phyloP scores from a whole-genome alignment of 2,888 invertebrate species.

The Agrotis clavis region DNA sequence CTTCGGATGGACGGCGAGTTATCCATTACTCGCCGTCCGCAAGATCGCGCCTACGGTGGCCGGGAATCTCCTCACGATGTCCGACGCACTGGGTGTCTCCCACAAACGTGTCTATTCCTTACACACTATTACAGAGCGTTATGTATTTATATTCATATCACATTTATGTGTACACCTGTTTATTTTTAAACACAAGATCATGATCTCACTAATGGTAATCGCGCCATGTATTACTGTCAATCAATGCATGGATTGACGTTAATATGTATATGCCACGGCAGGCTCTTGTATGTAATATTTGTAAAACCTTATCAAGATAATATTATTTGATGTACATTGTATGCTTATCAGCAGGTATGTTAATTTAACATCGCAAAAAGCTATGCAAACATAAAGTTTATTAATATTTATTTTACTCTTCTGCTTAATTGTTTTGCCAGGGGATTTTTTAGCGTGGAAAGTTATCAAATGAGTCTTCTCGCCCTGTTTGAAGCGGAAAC shows the following conservation, averaged over 20 bases:
- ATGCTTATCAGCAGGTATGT: neutral
- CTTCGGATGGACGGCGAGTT: too few species aligned
- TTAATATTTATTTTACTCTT: too few species aligned
- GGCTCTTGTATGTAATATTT: neutral
- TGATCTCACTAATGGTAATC: neutral
- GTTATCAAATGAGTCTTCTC: too few species aligned
- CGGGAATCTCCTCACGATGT: too few species aligned
- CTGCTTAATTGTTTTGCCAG: too few species aligned
- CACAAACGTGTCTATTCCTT: too few species aligned
- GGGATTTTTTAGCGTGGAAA: too few species aligned
- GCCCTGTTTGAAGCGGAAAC: too few species aligned
- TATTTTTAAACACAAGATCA: neutral
- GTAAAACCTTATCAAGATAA: constrained; percentile 7
- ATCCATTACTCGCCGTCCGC: too few species aligned
- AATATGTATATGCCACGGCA: too few species aligned
- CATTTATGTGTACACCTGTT: neutral
- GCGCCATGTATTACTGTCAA: neutral
- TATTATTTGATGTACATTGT: neutral
- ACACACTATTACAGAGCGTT: neutral
- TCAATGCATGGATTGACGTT: constrained; percentile 2
- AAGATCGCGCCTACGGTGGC: too few species aligned
- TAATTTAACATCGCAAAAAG: neutral
- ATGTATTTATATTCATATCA: neutral
- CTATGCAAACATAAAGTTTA: neutral
- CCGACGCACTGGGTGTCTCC: too few species aligned